Base-by-base conservation (phyloP, 1,140 invertebrate genomes). In the Psix sp. region DNA sequence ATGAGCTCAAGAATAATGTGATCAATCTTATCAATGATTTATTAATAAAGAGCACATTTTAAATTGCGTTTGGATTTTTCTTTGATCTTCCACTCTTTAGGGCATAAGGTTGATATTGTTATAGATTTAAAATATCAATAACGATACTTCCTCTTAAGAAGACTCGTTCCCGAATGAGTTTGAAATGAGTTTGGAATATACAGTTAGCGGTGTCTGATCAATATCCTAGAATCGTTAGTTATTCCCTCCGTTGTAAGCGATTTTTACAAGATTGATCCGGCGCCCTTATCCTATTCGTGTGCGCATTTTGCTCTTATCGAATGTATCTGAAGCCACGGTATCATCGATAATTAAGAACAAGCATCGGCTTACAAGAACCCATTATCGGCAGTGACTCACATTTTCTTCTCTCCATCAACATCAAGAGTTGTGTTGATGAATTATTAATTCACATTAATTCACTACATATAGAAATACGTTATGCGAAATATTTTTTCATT, bases 111-210 rank as follows among this genome's bases (percentile, higher is more conserved):
- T 71, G 73, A 76, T 67, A 66, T 71, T 71, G 66, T 76, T 71
- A 70, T 66, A 76, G 73, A 76, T 76, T 76, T 67, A 40, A 62
- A 76, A 76, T 71, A 76, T 71, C 73, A 75, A 66, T 68, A 74
- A 70, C 65, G 65, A 66, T 75, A 70, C 56, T 74, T 74, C 63
- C 49, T 74, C 59, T 39, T 48, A 42, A 18, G 43, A 54, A 20
- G 54, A 45, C 51, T 63, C 71, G 59, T 74, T 42, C 54, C 56
- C 20, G 43, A 57, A 65, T 59, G 59, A 43, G 38, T 40, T 39
- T 39, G 36, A 42, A 57, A 45, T 57, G 20, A 33, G 24, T n/a
- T n/a, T n/a, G n/a, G n/a, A n/a, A n/a, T n/a, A n/a, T n/a, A n/a
- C n/a, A n/a, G n/a, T n/a, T 15, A 5, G 46, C 43, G 63, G 29